Evolutionary conservation across 2,797 vertebrate genomes (phyloP).

Genomic region (Ceryle rudis): DNA sequence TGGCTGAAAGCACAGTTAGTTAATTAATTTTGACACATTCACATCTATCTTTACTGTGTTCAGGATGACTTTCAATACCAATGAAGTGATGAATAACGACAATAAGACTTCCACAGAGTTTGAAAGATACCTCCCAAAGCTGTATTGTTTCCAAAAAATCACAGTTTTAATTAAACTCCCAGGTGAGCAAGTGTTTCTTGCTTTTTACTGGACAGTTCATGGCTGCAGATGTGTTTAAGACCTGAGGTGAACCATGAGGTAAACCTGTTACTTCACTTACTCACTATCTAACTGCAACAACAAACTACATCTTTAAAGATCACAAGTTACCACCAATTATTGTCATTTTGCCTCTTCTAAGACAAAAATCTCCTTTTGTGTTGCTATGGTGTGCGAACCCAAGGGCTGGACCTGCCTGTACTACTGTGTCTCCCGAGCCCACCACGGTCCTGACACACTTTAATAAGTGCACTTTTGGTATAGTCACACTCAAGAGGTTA

Average conservation of each 20-base stretch:
- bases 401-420: neutral
- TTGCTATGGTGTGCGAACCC: neutral
- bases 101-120: neutral
- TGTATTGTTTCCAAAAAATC: neutral
- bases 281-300: neutral
- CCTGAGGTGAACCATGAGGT: neutral
- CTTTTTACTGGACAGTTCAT: neutral
- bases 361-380: neutral
- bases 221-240: neutral
- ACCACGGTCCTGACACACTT: rapidly evolving
- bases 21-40: neutral
- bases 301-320: neutral
- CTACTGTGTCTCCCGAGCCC: neutral
- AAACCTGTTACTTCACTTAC: neutral
- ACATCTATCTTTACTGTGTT: neutral
- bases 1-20: neutral
- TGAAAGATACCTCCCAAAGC: neutral
- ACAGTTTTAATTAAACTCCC: neutral
- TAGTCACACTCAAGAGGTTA: neutral
- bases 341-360: neutral
- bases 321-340: neutral
- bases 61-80: neutral
- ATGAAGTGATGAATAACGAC: neutral
- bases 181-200: neutral
- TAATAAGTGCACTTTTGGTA: neutral